phyloP scores from a whole-genome alignment of 1,140 invertebrate genomes.

The Leptoteleia sp. region DNA sequence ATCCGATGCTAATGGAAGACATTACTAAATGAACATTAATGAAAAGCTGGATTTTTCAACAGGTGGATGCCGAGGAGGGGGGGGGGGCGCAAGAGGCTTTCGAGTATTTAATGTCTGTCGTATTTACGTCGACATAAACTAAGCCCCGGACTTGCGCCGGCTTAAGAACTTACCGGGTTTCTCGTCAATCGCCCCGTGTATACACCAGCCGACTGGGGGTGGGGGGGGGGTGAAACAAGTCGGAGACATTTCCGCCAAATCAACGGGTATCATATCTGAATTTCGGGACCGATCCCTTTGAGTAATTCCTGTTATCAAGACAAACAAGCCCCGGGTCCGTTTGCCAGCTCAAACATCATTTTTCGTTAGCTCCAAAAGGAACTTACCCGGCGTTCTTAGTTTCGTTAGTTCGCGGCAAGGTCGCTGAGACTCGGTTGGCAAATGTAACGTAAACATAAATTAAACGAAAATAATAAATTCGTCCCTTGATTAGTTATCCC shows the following conservation, averaged over 20 bases:
- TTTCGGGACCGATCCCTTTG: conserved; percentile 9
- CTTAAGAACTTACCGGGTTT: conserved; percentile 44
- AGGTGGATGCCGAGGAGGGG: conserved; percentile 58
- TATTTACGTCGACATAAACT: conserved; percentile 47
- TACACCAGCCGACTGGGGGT: conserved; percentile 25
- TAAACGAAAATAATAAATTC: no score
- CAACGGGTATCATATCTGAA: conserved; percentile 8
- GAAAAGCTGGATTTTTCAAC: conserved; percentile 57
- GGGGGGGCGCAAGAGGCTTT: conserved; percentile 25
- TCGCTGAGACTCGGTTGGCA: no score
- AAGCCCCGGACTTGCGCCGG: conserved; percentile 39
- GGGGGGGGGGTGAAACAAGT: conserved; percentile 11
- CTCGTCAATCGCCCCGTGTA: conserved; percentile 47
- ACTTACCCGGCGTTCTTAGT: background rate
- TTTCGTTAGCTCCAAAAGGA: background rate
- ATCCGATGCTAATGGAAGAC: conserved; percentile 38
- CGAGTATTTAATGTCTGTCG: conserved; percentile 41
- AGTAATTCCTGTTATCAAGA: conserved; percentile 7
- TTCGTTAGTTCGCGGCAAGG: no score
- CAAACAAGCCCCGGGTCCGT: conserved; percentile 1
- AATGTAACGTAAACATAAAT: no score
- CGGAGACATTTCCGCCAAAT: conserved; percentile 14
- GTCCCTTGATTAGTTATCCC: no score
- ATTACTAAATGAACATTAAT: conserved; percentile 45
- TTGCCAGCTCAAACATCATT: background rate